Evolutionary conservation across 2,888 invertebrate species (phyloP).

Genomic region (Serripes groenlandicus): DNA sequence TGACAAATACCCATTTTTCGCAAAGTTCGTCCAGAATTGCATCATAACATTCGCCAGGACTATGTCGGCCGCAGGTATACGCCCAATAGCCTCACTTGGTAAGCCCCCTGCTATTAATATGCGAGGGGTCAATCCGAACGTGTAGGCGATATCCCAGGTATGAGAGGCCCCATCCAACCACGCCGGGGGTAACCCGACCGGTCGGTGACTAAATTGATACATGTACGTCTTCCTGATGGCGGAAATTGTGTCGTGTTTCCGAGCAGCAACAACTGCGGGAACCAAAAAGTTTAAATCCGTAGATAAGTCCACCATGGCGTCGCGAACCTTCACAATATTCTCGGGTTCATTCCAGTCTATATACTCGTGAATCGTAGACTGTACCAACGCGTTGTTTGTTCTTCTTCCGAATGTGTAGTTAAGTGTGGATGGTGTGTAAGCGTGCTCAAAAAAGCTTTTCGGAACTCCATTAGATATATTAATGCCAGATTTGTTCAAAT

Average conservation of each 20-base stretch:
- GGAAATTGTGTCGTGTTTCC: conserved; percentile 45
- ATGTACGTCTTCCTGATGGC: conserved; percentile 88
- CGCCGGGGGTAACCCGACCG: conserved; percentile 69
- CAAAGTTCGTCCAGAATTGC: conserved; percentile 98
- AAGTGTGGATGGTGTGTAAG: conserved; percentile 22
- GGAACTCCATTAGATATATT: conserved; percentile 35
- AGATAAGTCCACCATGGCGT: conserved; percentile 95
- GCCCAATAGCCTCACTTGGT: conserved; percentile 86
- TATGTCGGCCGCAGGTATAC: conserved; percentile 93
- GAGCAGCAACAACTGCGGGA: conserved; percentile 90
- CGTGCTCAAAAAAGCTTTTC: conserved; percentile 18
- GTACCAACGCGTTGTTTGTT: not conserved
- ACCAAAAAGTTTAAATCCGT: conserved; percentile 98
- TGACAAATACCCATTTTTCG: conserved; percentile 97
- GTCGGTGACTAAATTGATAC: conserved; percentile 71
- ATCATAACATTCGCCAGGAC: conserved; percentile 94
- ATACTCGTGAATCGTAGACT: conserved; percentile 48
- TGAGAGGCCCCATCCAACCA: conserved; percentile 80
- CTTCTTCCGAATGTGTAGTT: not conserved
- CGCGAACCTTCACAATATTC: conserved; percentile 91
- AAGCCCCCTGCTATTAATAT: conserved; percentile 42
- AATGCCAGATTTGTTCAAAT: not conserved
- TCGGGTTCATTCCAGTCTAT: conserved; percentile 79
- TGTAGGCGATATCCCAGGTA: conserved; percentile 80
- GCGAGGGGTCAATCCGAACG: conserved; percentile 73